Percentiles rank a stretch among this genome's conserved stretches.
Conservation (phyloP, 2,797 vertebrate genomes). For the Anas flavirostris region DNA sequence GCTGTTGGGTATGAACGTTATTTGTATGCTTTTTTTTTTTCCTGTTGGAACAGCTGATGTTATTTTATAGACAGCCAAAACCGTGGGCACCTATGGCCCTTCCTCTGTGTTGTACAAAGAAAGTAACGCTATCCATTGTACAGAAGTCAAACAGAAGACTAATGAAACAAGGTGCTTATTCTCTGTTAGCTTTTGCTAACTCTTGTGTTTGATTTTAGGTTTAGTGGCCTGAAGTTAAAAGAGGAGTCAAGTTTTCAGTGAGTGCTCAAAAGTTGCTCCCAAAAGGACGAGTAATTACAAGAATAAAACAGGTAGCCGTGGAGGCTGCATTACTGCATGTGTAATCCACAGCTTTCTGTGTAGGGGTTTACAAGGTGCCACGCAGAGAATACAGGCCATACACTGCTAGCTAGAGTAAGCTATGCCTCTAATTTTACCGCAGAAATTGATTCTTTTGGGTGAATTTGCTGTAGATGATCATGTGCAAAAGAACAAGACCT, state of each 20-base stretch:
- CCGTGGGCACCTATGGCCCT: background rate
- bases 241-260: background rate
- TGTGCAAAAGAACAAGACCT: background rate
- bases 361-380: background rate
- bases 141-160: background rate
- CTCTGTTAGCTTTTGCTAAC: background rate
- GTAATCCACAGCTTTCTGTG: background rate
- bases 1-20: background rate
- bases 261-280: background rate
- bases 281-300: background rate
- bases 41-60: background rate
- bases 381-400: background rate
- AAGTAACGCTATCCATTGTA: background rate
- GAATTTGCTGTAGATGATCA: background rate
- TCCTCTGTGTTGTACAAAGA: background rate
- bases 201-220: background rate
- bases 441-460: background rate
- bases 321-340: background rate
- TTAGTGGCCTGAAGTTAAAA: background rate
- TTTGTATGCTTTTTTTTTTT: background rate
- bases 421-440: background rate
- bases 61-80: slow-evolving; percentile 9
- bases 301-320: background rate
- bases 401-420: background rate
- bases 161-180: background rate